Evolutionary conservation across 2,888 invertebrate species (phyloP).

Genomic region (Sycophila texana): DNA sequence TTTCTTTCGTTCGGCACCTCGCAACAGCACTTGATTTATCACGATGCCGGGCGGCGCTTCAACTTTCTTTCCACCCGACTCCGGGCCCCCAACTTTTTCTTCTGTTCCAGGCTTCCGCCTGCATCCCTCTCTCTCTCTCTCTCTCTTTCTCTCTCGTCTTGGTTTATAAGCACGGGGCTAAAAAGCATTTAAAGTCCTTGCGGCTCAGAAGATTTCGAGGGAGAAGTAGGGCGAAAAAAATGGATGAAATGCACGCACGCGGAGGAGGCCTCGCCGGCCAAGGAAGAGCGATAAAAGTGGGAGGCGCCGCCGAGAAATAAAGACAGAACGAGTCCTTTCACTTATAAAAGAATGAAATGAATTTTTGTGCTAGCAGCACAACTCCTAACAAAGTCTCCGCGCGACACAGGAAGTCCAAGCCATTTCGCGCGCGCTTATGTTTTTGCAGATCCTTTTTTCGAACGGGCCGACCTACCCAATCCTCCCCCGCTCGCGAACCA

Average conservation of each 20-base stretch:
- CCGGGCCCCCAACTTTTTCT: not conserved
- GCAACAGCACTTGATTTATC: constrained; percentile 28
- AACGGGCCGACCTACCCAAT: not conserved
- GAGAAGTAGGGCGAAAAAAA: not conserved
- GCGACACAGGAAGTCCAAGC: constrained; percentile 52
- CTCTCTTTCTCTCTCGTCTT: no score
- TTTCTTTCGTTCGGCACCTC: not conserved
- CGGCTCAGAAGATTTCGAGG: not conserved
- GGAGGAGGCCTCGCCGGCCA: not conserved
- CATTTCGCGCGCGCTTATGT: constrained; percentile 53
- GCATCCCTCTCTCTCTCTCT: no score
- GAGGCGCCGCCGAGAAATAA: not conserved
- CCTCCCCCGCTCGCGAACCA: not conserved
- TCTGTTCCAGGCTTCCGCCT: constrained; percentile 10
- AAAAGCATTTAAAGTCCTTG: constrained; percentile 49
- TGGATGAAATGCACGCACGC: not conserved
- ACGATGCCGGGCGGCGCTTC: not conserved
- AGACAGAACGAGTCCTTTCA: constrained; percentile 26
- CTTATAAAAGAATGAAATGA: constrained; percentile 50
- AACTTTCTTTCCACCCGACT: constrained; percentile 11
- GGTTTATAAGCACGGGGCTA: not conserved
- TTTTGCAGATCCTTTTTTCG: constrained; percentile 48
- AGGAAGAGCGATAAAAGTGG: not conserved
- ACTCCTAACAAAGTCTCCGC: constrained; percentile 35
- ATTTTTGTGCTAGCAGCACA: constrained; percentile 28